phyloP scores from a whole-genome alignment of 2,888 invertebrate genomes.

The Caenorhabditis panamensis region DNA sequence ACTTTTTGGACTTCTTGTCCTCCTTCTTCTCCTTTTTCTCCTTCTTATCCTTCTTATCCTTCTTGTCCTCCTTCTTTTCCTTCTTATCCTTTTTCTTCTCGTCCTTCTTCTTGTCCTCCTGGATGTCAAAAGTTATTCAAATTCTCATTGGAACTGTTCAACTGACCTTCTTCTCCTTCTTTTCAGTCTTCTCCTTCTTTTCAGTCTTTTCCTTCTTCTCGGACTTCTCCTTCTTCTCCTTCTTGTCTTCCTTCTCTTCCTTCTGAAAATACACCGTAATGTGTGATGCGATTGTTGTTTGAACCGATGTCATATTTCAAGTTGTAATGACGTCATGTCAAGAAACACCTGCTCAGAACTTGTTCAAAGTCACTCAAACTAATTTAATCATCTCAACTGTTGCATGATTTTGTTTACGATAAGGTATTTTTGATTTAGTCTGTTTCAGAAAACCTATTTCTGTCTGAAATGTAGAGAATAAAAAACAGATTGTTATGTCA shows the following conservation, averaged over 20 bases:
- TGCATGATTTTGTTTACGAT: too few species aligned
- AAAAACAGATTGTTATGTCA: not conserved
- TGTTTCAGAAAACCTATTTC: slow-evolving; percentile 9
- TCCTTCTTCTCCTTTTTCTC: slow-evolving; percentile 61
- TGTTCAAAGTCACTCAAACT: not conserved
- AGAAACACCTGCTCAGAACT: slow-evolving; percentile 7
- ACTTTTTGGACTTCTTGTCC: slow-evolving; percentile 54
- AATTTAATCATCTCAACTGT: not conserved
- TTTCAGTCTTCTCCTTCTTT: slow-evolving; percentile 28
- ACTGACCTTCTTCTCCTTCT: slow-evolving; percentile 57
- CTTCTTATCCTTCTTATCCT: slow-evolving; percentile 59
- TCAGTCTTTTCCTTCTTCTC: slow-evolving; percentile 49
- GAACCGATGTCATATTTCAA: not conserved
- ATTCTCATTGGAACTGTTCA: not conserved
- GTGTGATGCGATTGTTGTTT: slow-evolving; percentile 22
- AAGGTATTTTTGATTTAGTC: not conserved
- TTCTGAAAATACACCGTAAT: slow-evolving; percentile 29
- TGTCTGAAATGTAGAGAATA: not conserved
- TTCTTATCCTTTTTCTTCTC: slow-evolving; percentile 58
- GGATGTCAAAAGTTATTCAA: not conserved
- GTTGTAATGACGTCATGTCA: slow-evolving; percentile 1
- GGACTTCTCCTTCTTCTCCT: slow-evolving; percentile 36
- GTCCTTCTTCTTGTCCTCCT: slow-evolving; percentile 50
- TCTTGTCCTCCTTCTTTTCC: slow-evolving; percentile 58
- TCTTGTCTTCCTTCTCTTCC: slow-evolving; percentile 57